A percentile compares a stretch with the other conserved stretches of the same genome.
phyloP scores from a whole-genome alignment of 2,113 vertebrate genomes.

The Prionailurus viverrinus region DNA sequence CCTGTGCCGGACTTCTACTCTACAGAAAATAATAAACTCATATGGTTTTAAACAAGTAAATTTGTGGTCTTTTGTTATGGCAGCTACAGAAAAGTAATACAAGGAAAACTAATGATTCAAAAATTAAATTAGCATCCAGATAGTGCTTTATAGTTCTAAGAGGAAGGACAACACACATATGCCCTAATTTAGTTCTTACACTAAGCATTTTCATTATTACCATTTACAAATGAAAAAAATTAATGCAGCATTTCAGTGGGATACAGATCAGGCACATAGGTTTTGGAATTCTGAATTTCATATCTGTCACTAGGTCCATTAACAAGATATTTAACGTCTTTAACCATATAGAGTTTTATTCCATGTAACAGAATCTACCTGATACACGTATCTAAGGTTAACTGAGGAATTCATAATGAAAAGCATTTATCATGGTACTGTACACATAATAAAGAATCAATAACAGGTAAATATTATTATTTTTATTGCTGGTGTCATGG shows the following conservation, averaged over 20 bases:
- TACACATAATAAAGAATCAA: not conserved
- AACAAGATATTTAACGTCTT: not conserved
- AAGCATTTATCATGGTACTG: not conserved
- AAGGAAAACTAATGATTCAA: not conserved
- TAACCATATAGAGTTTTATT: not conserved
- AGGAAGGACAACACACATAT: not conserved
- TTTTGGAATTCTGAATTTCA: not conserved
- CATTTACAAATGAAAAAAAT: not conserved
- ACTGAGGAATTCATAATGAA: not conserved
- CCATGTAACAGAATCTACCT: not conserved
- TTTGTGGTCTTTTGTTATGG: not conserved
- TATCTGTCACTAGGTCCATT: not conserved
- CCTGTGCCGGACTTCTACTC: not conserved
- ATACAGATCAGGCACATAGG: not conserved
- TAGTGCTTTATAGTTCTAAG: not conserved
- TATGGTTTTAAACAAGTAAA: not conserved
- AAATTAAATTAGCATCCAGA: not conserved
- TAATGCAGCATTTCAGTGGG: not conserved
- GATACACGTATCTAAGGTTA: not conserved
- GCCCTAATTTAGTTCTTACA: not conserved
- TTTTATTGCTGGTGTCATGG: not conserved
- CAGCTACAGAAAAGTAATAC: not conserved
- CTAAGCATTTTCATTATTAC: not conserved
- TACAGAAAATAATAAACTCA: not conserved
- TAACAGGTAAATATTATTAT: not conserved